Conservation (phyloP, 2,797 vertebrate genomes). For the Eulemur mongoz region DNA sequence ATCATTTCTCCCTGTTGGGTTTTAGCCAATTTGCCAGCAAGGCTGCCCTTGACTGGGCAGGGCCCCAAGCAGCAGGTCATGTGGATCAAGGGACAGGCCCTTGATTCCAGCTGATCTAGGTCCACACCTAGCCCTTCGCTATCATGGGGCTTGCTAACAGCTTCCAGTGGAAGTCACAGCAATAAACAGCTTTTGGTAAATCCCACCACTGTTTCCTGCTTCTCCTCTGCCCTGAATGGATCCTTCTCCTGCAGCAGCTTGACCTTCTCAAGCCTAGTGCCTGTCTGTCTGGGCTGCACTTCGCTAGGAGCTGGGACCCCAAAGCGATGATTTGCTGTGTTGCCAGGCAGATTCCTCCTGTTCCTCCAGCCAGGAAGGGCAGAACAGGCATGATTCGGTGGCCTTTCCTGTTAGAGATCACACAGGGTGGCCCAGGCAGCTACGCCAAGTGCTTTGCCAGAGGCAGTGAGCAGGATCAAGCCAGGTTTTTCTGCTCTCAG, state of each 20-base stretch:
- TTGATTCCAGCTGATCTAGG: background rate
- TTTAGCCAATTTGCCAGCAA: background rate
- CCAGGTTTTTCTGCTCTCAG: background rate
- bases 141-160: background rate
- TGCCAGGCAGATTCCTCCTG: background rate
- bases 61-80: background rate
- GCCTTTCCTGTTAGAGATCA: background rate
- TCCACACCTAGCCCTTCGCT: background rate
- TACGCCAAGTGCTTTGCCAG: background rate
- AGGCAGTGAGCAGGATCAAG: background rate
- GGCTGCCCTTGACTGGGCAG: background rate
- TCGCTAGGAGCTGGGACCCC: background rate
- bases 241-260: background rate
- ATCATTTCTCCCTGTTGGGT: background rate
- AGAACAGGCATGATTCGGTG: background rate
- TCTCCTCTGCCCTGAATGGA: background rate
- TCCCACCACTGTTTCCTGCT: background rate
- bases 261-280: background rate
- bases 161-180: constrained; percentile 51
- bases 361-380: background rate
- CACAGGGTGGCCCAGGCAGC: background rate
- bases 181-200: constrained; percentile 67
- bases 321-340: background rate
- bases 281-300: background rate
- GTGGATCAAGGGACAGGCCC: background rate